Percentiles rank a stretch among this genome's conserved stretches.
These are phyloP conservation scores for Somateria mollissima DNA, from an alignment of 2,797 vertebrate species.

Conservation along the genomic window DNA sequence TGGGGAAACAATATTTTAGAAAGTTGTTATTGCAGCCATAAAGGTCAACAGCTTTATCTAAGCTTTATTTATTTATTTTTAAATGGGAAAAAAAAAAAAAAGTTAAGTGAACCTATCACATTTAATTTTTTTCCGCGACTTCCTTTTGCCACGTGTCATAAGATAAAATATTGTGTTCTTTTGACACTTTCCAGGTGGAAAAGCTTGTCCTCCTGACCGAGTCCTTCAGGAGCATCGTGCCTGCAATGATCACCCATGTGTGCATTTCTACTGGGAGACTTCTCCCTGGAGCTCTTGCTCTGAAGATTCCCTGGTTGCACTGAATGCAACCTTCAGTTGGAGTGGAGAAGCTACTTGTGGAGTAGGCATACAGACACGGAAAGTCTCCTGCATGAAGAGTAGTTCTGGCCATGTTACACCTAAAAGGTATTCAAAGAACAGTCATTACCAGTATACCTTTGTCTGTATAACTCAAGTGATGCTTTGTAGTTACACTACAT, in stretches of 20 bases:
- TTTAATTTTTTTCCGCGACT: background rate
- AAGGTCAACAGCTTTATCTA: conserved; percentile 58
- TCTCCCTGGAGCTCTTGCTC: conserved; percentile 88
- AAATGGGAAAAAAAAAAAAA: fast-evolving
- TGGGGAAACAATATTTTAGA: conserved; percentile 64
- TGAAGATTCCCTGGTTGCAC: conserved; percentile 71
- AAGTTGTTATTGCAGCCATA: conserved; percentile 43
- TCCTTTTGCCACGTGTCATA: fast-evolving
- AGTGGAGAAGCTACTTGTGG: conserved; percentile 81
- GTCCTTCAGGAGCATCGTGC: conserved; percentile 88
- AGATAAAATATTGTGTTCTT: background rate
- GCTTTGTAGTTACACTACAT: background rate
- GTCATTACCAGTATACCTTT: no score
- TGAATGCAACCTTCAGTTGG: conserved; percentile 77
- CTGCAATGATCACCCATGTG: conserved; percentile 89
- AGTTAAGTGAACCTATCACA: background rate
- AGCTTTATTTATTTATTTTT: conserved; percentile 26
- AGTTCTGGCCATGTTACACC: conserved; percentile 83
- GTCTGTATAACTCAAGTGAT: background rate
- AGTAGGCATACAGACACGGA: conserved; percentile 88
- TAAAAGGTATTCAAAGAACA: conserved; percentile 85
- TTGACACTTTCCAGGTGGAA: conserved; percentile 79
- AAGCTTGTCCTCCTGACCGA: conserved; percentile 84
- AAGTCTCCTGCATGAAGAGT: conserved; percentile 87
- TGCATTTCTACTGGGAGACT: conserved; percentile 88